Percentiles rank a stretch among this genome's conserved stretches.
Evolutionary conservation across 2,888 invertebrate genomes (phyloP).

Genomic region (Orthosia gracilis): DNA sequence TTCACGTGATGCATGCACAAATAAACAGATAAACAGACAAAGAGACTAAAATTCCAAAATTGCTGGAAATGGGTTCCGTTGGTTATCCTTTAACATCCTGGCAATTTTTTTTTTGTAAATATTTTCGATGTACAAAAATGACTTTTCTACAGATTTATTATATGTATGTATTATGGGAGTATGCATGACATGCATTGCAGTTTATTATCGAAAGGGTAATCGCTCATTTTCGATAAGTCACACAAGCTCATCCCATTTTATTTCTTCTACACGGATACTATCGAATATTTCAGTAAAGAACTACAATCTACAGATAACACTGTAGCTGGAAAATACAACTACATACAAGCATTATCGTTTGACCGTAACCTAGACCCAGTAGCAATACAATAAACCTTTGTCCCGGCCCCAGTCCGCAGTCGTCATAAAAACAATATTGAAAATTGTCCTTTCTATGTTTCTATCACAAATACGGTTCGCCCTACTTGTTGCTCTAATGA

Average conservation of each 20-base stretch:
- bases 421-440: constrained; percentile 54
- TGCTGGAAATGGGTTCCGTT: too few relatives aligned
- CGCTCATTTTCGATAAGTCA: neutral
- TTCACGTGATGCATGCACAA: too few relatives aligned
- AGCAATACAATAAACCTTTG: constrained; percentile 26
- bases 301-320: neutral
- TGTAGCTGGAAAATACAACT: neutral
- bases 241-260: neutral
- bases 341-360: constrained; percentile 3
- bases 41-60: too few relatives aligned
- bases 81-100: too few relatives aligned
- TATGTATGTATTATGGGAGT: too few relatives aligned
- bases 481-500: constrained; percentile 65
- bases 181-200: too few relatives aligned
- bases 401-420: constrained; percentile 7
- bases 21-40: too few relatives aligned
- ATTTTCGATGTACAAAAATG: too few relatives aligned
- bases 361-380: constrained; percentile 37
- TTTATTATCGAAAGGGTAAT: too few relatives aligned
- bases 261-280: too few relatives aligned
- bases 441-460: constrained; percentile 47
- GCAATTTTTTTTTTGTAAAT: too few relatives aligned
- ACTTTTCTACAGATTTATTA: too few relatives aligned
- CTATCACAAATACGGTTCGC: constrained; percentile 52
- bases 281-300: neutral